A percentile compares a stretch with the other conserved stretches of the same genome.
phyloP scores from a whole-genome alignment of 1,140 invertebrate species.

The Drosophila quadrilineata region DNA sequence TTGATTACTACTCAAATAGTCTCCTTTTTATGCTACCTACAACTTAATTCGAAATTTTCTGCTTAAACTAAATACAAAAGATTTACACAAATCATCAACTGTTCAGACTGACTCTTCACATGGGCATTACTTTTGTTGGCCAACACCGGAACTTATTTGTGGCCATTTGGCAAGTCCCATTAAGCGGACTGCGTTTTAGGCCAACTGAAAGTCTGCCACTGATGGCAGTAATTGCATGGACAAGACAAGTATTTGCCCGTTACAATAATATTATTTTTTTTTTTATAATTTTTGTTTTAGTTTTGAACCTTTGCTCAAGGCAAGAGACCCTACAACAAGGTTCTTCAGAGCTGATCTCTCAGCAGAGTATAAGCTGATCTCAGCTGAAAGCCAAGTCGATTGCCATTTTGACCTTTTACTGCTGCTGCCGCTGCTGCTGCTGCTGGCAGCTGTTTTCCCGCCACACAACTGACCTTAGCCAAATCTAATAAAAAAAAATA shows the following conservation, averaged over 20 bases:
- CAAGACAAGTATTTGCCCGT: no score
- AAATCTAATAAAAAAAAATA: constrained; percentile 11
- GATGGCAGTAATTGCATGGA: constrained; percentile 26
- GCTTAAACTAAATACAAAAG: no score
- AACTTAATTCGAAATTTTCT: no score
- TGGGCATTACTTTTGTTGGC: constrained; percentile 1
- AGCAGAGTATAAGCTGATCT: no score
- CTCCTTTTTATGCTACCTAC: no score
- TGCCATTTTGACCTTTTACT: constrained; percentile 62
- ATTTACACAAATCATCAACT: constrained; percentile 13
- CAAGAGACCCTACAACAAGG: constrained; percentile 64
- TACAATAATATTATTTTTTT: no score
- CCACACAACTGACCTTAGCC: constrained; percentile 67
- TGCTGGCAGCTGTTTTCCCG: constrained; percentile 47
- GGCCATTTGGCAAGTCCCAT: constrained; percentile 8
- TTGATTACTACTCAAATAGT: no score
- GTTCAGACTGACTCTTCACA: constrained; percentile 2
- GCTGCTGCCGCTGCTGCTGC: constrained; percentile 7
- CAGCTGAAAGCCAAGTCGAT: constrained; percentile 49
- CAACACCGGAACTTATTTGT: constrained; percentile 37
- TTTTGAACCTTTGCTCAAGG: no score
- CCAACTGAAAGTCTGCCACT: constrained; percentile 5
- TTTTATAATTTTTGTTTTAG: no score
- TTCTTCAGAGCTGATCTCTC: constrained; percentile 53
- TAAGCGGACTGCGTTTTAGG: constrained; percentile 1